These are phyloP conservation scores for Neolamprologus cancellatus DNA, from an alignment of 2,113 vertebrate species.

Conservation along the genomic window DNA sequence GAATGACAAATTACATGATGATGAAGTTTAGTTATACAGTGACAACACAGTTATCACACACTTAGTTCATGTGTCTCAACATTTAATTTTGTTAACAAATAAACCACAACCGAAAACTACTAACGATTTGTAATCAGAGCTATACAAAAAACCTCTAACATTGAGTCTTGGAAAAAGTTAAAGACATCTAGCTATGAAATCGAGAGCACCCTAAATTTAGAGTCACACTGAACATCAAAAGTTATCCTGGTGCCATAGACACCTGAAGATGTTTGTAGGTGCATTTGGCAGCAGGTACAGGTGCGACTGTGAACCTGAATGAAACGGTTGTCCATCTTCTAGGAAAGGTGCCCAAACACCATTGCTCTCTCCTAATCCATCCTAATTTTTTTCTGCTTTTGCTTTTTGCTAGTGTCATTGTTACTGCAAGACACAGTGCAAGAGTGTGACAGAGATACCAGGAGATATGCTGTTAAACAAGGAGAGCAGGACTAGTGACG, in stretches of 20 bases:
- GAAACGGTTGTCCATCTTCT: neutral
- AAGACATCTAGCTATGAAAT: fast-evolving
- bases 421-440: neutral
- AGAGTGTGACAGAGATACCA: neutral
- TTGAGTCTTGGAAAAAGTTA: neutral
- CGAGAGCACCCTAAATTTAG: neutral
- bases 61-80: neutral
- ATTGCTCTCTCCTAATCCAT: neutral
- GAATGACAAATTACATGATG: neutral
- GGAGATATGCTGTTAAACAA: neutral
- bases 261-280: neutral
- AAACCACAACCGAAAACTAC: fast-evolving
- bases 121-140: neutral
- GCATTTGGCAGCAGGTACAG: fast-evolving
- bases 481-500: neutral
- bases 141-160: neutral
- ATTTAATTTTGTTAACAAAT: neutral
- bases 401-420: neutral
- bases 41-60: neutral
- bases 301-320: neutral
- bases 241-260: fast-evolving
- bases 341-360: neutral
- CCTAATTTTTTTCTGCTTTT: neutral
- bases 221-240: neutral
- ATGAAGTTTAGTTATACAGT: neutral